These are phyloP conservation scores for Bungarus multicinctus DNA, from an alignment of 2,113 vertebrate species.

Conservation along the genomic window DNA sequence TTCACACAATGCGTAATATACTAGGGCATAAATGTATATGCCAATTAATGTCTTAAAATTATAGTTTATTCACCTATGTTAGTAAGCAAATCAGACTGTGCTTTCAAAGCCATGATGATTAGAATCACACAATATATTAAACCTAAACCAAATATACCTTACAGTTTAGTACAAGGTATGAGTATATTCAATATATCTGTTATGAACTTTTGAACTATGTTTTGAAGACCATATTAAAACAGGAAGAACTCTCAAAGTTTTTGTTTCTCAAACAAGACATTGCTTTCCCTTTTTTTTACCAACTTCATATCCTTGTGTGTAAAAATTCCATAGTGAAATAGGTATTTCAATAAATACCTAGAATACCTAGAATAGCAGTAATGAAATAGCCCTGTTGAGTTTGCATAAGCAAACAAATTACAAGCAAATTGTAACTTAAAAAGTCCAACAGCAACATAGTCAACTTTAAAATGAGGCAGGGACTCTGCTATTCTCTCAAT, in stretches of 20 bases:
- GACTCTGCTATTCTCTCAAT: not conserved
- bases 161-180: not conserved
- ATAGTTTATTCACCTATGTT: not conserved
- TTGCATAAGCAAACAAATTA: constrained; percentile 33
- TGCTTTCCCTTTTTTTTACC: not conserved
- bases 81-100: not conserved
- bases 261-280: not conserved
- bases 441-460: rapidly evolving
- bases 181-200: not conserved
- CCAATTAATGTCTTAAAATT: not conserved
- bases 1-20: not conserved
- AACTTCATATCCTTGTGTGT: not conserved
- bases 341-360: too few species aligned
- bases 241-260: not conserved
- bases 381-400: constrained; percentile 5
- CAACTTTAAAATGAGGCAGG: constrained; percentile 23
- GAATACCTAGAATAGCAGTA: constrained; percentile 29
- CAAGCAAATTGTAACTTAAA: not conserved
- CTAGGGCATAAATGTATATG: not conserved
- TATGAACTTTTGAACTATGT: not conserved
- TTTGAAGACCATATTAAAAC: not conserved
- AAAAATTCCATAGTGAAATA: not conserved
- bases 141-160: not conserved
- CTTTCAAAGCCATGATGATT: not conserved
- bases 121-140: not conserved